These are phyloP conservation scores for Sciurus niger DNA, from an alignment of 2,113 vertebrate genomes.

Conservation along the genomic window DNA sequence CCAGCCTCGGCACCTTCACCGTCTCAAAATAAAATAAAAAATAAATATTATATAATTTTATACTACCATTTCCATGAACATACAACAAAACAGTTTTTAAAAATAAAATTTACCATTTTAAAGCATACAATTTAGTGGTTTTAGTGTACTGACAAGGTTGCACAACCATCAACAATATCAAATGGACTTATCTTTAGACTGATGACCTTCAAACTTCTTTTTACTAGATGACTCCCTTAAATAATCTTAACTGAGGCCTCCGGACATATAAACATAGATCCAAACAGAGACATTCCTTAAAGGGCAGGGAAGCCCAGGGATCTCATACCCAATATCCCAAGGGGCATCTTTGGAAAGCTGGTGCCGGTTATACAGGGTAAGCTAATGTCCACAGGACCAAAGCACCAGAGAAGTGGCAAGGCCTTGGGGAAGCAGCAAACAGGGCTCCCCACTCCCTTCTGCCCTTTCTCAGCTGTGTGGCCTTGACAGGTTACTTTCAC, in stretches of 20 bases:
- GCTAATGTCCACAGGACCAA: neutral
- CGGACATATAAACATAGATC: neutral
- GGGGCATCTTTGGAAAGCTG: neutral
- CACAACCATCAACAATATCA: neutral
- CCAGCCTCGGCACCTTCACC: too few relatives aligned
- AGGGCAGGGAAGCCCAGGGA: neutral
- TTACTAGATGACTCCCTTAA: neutral
- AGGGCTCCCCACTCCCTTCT: neutral
- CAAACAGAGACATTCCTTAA: neutral
- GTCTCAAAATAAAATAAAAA: too few relatives aligned
- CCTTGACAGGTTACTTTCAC: neutral
- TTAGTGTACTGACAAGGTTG: neutral
- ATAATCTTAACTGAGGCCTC: neutral
- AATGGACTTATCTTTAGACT: neutral
- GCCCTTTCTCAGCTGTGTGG: neutral
- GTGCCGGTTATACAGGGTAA: neutral
- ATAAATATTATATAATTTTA: neutral
- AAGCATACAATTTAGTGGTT: neutral
- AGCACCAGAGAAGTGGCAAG: neutral
- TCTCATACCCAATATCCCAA: neutral
- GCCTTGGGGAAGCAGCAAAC: rapidly evolving
- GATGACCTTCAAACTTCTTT: neutral
- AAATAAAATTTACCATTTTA: neutral
- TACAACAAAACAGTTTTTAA: neutral
- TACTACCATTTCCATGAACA: neutral